Percentiles rank a stretch among this genome's conserved stretches.
phyloP scores from a whole-genome alignment of 2,113 vertebrate genomes.

The Oryzias javanicus region DNA sequence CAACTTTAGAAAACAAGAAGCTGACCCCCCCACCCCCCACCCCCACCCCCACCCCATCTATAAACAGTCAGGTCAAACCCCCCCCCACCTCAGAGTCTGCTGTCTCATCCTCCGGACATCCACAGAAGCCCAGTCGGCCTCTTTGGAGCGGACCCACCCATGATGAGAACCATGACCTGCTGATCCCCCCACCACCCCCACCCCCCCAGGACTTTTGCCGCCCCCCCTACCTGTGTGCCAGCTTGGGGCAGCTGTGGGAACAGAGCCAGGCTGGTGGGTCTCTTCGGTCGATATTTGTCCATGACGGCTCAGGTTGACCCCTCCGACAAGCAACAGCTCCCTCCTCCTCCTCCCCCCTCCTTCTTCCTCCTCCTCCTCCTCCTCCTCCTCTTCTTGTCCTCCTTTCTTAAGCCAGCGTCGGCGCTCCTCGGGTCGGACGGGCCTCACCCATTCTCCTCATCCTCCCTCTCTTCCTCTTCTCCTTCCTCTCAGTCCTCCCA shows the following conservation, averaged over 20 bases:
- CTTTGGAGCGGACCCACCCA: background rate
- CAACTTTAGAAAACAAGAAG: background rate
- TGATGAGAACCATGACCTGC: too few species aligned
- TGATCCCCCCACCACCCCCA: too few species aligned
- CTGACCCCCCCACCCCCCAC: constrained; percentile 1
- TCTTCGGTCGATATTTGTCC: constrained; percentile 91
- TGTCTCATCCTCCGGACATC: constrained; percentile 38
- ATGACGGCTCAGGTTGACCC: constrained; percentile 72
- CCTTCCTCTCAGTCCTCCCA: constrained; percentile 72
- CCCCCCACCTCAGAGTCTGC: constrained; percentile 8
- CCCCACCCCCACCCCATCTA: too few species aligned
- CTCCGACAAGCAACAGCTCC: constrained; percentile 47
- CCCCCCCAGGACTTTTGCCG: constrained; percentile 14
- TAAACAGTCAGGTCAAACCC: too few species aligned
- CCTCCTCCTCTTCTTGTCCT: constrained; percentile 51
- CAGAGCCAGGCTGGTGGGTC: constrained; percentile 93
- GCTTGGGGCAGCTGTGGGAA: constrained; percentile 84
- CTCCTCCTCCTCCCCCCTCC: constrained; percentile 49
- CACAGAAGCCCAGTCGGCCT: constrained; percentile 4
- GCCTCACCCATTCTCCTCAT: constrained; percentile 57
- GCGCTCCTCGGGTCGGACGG: constrained; percentile 57
- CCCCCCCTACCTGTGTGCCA: constrained; percentile 86
- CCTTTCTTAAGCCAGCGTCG: constrained; percentile 53
- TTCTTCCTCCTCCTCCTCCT: constrained; percentile 51
- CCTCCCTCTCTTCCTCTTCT: constrained; percentile 62